Evolutionary conservation across 2,797 vertebrate genomes (phyloP), one percentile per base, ranked within the genome.

Genomic region (Macrochelys suwanniensis): DNA sequence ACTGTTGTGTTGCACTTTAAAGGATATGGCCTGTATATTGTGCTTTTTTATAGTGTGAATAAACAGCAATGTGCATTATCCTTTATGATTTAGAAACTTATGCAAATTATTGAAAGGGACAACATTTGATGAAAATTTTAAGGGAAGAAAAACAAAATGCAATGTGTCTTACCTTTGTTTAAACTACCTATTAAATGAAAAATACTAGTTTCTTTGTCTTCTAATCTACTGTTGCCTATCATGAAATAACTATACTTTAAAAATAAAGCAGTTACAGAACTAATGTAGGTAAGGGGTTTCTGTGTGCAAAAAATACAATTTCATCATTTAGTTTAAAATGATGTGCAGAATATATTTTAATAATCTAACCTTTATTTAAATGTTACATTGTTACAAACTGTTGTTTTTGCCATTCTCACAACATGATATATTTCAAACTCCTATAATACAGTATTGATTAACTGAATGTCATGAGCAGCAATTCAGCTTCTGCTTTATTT

Each of bases 1-100:
- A 42, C 97, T 98, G 92, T 97, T 96, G 96, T 96, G 97, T 97
- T 98, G 98, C 98, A 98, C 98, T 98, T 98, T 98, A 98, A 98
- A 92, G 47, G 79, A 95, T 96, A 94, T 95, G 93, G 96, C 95
- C 94, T 98, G 97, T 98, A 98, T 88, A 98, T 96, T 98, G 96
- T 97, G 89, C 96, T 96, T 98, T 98, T 97, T 95, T 96, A 97
- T 97, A 97, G 96, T 92, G 93, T 97, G 95, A 97, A 96, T 97
- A 96, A 96, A 96, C 96, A 87, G 97, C 97, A 94, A 93, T 88
- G 91, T 97, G 96, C 97, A 95, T 91, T 97, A 94, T 97, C 87
- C 86, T 95, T 81, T 90, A 96, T 97, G 83, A 80, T 95, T 97
- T 97, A 94, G 93, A 95, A 93, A 95, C 94, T 95, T 96, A 96